Conservation (phyloP, 2,797 vertebrate species). For the Taeniopygia guttata region DNA sequence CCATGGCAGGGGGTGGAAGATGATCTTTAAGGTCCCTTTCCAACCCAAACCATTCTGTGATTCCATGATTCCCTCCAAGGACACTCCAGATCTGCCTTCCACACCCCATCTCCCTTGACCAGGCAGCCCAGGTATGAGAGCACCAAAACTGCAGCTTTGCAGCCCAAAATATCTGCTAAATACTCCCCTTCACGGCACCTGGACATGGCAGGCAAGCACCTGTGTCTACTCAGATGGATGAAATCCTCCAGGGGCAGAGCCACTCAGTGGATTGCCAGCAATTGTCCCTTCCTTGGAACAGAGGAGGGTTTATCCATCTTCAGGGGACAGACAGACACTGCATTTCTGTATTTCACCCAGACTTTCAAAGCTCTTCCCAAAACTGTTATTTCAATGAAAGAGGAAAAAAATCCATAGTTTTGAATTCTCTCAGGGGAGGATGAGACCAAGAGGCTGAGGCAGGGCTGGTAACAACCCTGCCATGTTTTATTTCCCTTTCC, state of each 20-base stretch:
- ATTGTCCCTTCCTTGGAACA: not conserved
- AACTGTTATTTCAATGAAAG: not conserved
- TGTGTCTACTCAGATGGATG: fast-evolving
- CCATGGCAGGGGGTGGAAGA: not conserved
- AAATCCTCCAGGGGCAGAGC: not conserved
- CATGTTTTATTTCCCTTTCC: not conserved
- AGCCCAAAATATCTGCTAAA: not conserved
- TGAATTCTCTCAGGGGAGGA: not conserved
- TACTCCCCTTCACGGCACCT: not conserved
- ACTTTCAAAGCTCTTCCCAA: not conserved
- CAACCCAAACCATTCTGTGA: not conserved
- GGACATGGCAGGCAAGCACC: not conserved
- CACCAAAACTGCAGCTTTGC: not conserved
- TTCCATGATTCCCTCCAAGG: not conserved
- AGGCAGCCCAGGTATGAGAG: not conserved
- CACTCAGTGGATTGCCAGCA: not conserved
- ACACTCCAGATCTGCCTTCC: not conserved
- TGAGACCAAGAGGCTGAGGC: not conserved
- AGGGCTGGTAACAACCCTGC: not conserved
- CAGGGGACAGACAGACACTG: not conserved
- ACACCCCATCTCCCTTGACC: fast-evolving
- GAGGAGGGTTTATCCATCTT: not conserved
- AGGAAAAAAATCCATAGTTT: not conserved
- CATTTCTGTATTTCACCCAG: not conserved
- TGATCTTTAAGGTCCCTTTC: not conserved